phyloP scores from a whole-genome alignment of 2,888 invertebrate genomes.

The Chrysotoxum bicinctum region DNA sequence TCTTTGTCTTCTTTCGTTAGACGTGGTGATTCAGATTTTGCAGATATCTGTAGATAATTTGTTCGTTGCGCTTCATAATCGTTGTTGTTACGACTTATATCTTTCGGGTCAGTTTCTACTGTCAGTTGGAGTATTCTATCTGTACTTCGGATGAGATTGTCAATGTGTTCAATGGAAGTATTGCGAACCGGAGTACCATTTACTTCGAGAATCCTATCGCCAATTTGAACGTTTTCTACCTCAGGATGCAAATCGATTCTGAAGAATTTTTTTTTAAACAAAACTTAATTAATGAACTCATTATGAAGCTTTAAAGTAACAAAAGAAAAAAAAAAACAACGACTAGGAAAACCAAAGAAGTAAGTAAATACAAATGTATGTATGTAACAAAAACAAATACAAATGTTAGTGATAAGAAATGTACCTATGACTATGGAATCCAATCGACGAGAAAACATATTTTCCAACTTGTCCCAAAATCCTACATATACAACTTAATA shows the following conservation, averaged over 20 bases:
- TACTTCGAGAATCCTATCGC: slow-evolving; percentile 96
- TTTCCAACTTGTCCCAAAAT: slow-evolving; percentile 87
- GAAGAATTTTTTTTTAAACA: slow-evolving; percentile 73
- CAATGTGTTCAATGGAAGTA: slow-evolving; percentile 90
- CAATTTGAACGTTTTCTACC: slow-evolving; percentile 92
- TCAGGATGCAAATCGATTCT: slow-evolving; percentile 92
- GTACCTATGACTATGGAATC: slow-evolving; percentile 88
- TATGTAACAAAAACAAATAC: slow-evolving; percentile 43
- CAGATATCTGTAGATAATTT: slow-evolving; percentile 79
- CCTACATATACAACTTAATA: slow-evolving; percentile 82
- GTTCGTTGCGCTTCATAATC: slow-evolving; percentile 76
- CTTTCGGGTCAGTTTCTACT: slow-evolving; percentile 94
- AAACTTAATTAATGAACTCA: not conserved
- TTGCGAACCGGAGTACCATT: slow-evolving; percentile 94
- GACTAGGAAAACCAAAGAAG: slow-evolving; percentile 12
- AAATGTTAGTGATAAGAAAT: slow-evolving; percentile 41
- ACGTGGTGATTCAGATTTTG: slow-evolving; percentile 83
- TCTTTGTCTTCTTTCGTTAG: slow-evolving; percentile 81
- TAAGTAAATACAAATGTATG: slow-evolving; percentile 53
- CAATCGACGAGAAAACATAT: slow-evolving; percentile 87
- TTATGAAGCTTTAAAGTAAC: not conserved
- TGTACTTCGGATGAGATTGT: slow-evolving; percentile 87
- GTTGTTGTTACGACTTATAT: slow-evolving; percentile 84
- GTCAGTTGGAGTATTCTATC: slow-evolving; percentile 91
- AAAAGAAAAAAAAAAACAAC: not conserved